A percentile compares a stretch with the other conserved stretches of the same genome.
Evolutionary conservation across 2,888 invertebrate genomes (phyloP).

Genomic region (Encarsia formosa): DNA sequence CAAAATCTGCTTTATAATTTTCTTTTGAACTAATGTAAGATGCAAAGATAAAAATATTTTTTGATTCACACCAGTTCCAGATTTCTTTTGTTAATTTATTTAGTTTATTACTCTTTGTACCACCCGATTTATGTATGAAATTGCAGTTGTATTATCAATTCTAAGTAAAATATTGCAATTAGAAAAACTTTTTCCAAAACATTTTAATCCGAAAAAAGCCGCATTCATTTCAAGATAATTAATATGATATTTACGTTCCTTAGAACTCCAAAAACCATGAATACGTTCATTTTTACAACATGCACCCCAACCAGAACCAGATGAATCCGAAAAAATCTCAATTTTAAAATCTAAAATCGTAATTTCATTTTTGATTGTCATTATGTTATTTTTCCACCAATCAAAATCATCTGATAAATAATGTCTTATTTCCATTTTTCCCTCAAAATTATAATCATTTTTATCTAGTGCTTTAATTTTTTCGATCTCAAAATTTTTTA

Average conservation of each 20-base stretch:
- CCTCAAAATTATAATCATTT: conserved; percentile 9
- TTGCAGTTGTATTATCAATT: conserved; percentile 16
- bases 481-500: conserved; percentile 15
- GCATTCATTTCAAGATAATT: conserved; percentile 25
- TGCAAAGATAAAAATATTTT: conserved; percentile 7
- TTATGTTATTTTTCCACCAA: conserved; percentile 23
- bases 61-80: conserved; percentile 16
- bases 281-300: conserved; percentile 12
- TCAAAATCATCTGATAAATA: conserved; percentile 9
- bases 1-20: conserved; percentile 12
- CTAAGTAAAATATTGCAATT: conserved; percentile 4
- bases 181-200: conserved; percentile 16
- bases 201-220: conserved; percentile 17
- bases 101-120: conserved; percentile 1
- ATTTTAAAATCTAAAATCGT: not conserved
- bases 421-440: conserved; percentile 1
- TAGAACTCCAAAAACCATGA: conserved; percentile 28
- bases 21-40: conserved; percentile 19
- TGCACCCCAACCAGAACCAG: conserved; percentile 32
- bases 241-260: conserved; percentile 24
- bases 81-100: conserved; percentile 10
- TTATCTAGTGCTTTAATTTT: conserved; percentile 17
- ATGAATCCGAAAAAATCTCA: conserved; percentile 27
- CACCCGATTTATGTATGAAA: conserved; percentile 21
- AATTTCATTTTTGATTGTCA: conserved; percentile 7